Evolutionary conservation across 2,888 invertebrate genomes (phyloP).

Genomic region (Dasypolia templi): DNA sequence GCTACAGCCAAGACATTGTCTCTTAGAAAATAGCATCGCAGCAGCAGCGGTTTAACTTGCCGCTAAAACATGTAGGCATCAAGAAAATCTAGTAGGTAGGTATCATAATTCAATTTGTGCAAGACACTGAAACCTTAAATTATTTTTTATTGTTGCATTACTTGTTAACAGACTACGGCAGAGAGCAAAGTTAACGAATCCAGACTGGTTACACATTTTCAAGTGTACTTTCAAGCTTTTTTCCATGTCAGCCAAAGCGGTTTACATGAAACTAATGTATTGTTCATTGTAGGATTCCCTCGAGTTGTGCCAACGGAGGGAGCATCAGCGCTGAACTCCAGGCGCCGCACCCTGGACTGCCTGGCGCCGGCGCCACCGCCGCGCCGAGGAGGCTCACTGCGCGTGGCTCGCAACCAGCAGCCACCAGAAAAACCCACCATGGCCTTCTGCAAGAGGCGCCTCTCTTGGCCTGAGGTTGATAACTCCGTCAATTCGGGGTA

Average conservation of each 20-base stretch:
- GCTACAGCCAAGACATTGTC: no score
- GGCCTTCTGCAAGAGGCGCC: constrained; percentile 94
- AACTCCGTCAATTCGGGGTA: constrained; percentile 96
- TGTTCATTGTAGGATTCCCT: constrained; percentile 90
- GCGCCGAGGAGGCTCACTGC: constrained; percentile 90
- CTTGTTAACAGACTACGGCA: not conserved
- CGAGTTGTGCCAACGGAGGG: constrained; percentile 94
- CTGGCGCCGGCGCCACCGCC: constrained; percentile 88
- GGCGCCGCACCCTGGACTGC: constrained; percentile 92
- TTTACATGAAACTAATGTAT: not conserved
- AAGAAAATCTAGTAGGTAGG: not conserved
- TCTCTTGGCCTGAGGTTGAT: constrained; percentile 96
- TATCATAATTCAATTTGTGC: not conserved
- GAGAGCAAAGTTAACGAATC: not conserved
- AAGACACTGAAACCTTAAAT: not conserved
- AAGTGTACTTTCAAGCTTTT: not conserved
- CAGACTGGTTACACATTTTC: not conserved
- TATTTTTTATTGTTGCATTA: no score
- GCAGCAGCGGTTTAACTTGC: not conserved
- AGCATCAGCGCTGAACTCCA: constrained; percentile 88
- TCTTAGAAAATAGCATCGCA: no score
- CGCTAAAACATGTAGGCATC: no score
- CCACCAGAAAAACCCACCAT: constrained; percentile 92
- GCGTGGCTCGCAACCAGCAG: constrained; percentile 90
- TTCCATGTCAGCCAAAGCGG: not conserved